A percentile compares a stretch with the other conserved stretches of the same genome.
phyloP scores from a whole-genome alignment of 2,113 vertebrate species.

The Nycticorax nycticorax region DNA sequence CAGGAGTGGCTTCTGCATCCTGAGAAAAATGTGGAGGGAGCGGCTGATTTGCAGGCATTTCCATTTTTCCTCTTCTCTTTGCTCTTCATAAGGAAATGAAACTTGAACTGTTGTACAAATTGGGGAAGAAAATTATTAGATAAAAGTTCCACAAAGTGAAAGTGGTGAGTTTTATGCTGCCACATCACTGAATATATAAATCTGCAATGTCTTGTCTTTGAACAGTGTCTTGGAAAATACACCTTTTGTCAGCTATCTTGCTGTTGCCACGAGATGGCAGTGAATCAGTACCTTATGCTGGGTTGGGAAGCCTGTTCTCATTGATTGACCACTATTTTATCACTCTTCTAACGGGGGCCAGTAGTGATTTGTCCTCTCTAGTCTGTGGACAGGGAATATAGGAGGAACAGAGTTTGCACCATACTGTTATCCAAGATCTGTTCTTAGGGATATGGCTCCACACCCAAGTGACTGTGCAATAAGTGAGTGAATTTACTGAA shows the following conservation, averaged over 20 bases:
- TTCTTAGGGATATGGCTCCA: background rate
- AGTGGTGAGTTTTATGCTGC: background rate
- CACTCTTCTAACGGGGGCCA: background rate
- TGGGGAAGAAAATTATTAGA: background rate
- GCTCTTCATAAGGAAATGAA: background rate
- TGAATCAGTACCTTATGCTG: background rate
- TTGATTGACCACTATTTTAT: background rate
- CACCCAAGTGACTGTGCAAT: background rate
- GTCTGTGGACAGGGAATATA: background rate
- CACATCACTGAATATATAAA: background rate
- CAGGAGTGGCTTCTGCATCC: background rate
- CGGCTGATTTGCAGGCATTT: background rate
- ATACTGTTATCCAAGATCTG: background rate
- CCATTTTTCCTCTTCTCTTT: background rate
- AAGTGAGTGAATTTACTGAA: background rate
- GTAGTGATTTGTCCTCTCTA: background rate
- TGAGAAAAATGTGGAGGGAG: background rate
- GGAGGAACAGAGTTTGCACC: background rate
- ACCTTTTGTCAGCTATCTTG: background rate
- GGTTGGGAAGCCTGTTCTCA: background rate
- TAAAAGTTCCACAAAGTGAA: background rate
- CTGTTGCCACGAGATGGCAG: slow-evolving; percentile 41
- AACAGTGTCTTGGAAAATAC: background rate
- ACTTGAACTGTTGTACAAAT: background rate
- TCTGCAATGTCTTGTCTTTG: background rate